These are phyloP conservation scores for Buphagus erythrorhynchus DNA, from an alignment of 2,797 vertebrate genomes.

Conservation along the genomic window DNA sequence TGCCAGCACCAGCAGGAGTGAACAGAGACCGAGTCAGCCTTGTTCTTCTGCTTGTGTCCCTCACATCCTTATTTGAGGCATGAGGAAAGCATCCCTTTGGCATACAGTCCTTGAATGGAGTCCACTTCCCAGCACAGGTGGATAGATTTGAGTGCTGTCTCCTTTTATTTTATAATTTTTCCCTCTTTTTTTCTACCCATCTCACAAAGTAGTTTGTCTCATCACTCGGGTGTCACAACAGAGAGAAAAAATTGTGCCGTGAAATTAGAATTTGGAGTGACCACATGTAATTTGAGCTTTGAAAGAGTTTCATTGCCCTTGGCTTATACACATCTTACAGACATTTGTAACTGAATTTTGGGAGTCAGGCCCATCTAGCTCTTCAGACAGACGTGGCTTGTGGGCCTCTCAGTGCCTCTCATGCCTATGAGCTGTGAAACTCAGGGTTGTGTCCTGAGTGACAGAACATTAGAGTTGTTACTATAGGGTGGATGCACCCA, in stretches of 20 bases:
- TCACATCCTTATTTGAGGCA: accelerated
- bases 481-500: accelerated
- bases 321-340: not conserved
- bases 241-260: not conserved
- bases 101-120: accelerated
- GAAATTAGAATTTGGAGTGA: conserved; percentile 7
- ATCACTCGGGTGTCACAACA: not conserved
- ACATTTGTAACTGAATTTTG: not conserved
- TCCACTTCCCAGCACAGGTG: not conserved
- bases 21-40: not conserved
- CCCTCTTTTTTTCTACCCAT: not conserved
- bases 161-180: not conserved
- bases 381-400: not conserved
- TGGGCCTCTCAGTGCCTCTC: not conserved
- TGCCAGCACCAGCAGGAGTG: not conserved
- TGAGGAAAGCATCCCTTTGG: not conserved
- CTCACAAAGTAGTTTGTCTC: not conserved
- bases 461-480: not conserved
- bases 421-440: not conserved
- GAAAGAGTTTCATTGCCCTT: not conserved
- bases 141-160: not conserved
- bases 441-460: not conserved
- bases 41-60: not conserved
- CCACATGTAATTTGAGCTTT: not conserved
- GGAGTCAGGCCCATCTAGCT: not conserved